Base-by-base conservation (phyloP, 2,888 invertebrate genomes). In the Eupithecia pulchellata region DNA sequence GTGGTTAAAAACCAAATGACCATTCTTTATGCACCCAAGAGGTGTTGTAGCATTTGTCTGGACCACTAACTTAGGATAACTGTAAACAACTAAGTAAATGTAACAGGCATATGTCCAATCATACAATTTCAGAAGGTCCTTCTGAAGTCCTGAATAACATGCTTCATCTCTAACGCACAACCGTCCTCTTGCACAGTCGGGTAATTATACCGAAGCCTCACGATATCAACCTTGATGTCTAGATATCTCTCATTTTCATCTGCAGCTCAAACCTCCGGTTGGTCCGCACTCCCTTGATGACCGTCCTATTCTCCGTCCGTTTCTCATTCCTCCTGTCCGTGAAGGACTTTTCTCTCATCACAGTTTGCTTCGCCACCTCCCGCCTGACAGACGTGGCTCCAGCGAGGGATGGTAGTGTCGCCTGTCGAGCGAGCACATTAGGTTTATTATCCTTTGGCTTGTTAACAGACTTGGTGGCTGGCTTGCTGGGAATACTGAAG, bases 241-340 rank as follows among this genome's bases (percentile, higher is more conserved):
- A 84, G 17, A 95, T 78, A 76, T 95, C 95, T 29, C 96, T 94
- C 86, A 96, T 93, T 78, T 95, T 92, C 97, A 97, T 97, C 80
- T 96, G 95, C 68, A 97, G 85, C 68, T 97, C 96, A 79, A 97
- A 97, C 58, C 97, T 91, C 52, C 96, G 92, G 86, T 97, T 97
- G 0, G 96, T 95, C 47, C 97, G 90, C 0, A 97, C 97, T 0
- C 97, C 97, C 74, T 95, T 96, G 0, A 97, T 90, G 6, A 94
- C 82, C 0, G 90, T 91, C 64, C 96, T 91, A 61, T 86, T 92
- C 68, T 93, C 90, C 25, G 86, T 89, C 68, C 94, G 88, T 27
- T 78, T 86, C 1, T 76, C 74, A 20, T 80, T 83, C 14, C 89
- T 85, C 69, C 86, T 91, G 17, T 88, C 89, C 0, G 89, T 79